These are phyloP conservation scores for Tapirus terrestris DNA, from an alignment of 2,113 vertebrate genomes.

Conservation along the genomic window DNA sequence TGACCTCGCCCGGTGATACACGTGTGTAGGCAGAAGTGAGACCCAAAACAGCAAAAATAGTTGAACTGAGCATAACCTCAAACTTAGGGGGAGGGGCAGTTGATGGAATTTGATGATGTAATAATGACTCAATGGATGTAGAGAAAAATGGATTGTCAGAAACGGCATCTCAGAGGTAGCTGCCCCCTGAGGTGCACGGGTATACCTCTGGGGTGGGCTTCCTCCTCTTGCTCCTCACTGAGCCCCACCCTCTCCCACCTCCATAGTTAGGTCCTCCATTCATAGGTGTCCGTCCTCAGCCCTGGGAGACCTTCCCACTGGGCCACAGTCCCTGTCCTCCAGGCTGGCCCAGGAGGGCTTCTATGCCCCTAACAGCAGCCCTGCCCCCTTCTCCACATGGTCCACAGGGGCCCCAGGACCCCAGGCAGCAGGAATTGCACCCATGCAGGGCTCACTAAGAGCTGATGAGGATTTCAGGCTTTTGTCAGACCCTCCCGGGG, in stretches of 20 bases:
- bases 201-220: background rate
- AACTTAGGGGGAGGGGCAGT: background rate
- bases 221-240: background rate
- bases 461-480: background rate
- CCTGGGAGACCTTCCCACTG: background rate
- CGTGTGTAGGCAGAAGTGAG: background rate
- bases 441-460: no score
- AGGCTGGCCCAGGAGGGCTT: background rate
- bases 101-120: no score
- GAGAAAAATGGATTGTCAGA: background rate
- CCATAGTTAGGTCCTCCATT: background rate
- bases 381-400: fast-evolving
- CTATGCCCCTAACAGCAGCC: background rate
- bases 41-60: background rate
- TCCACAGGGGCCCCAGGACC: no score
- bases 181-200: fast-evolving
- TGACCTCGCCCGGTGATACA: background rate
- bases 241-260: fast-evolving
- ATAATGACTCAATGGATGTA: background rate
- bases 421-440: background rate
- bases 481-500: fast-evolving
- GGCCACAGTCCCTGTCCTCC: background rate
- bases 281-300: background rate
- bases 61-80: background rate
- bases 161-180: background rate